Base-by-base conservation (phyloP, 2,888 invertebrate genomes). In the Dendrolimus houi region DNA sequence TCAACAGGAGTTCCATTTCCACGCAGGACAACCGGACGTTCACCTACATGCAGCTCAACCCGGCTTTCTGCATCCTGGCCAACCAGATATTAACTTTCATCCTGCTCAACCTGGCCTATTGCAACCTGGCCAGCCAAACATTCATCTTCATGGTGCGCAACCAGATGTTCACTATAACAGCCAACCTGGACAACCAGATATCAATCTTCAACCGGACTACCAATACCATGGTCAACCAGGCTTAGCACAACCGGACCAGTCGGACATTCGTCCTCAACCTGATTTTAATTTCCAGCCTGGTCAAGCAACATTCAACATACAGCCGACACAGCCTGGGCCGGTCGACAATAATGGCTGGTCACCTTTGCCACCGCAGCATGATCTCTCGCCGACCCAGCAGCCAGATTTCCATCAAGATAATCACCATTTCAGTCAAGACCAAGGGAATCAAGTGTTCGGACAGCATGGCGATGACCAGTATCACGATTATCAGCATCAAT, bases 311-410 rank as follows among this genome's bases (percentile, higher is more conserved):
- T 41, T 56, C 13, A 58, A 53, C 41, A 13, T 58, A 41, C 58
- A 58, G 53, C 55, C 58, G 9, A 47, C 53, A n/a, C 55, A 58
- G 41, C 58, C 58, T 55, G 59, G 74, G 8, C 77, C 75, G 40
- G 68, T 82, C n/a, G 87, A 88, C 52, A 81, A 83, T 62, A 77
- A 87, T 12, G 89, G 88, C 8, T 89, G 89, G 89, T 81, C 87
- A 1, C 89, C 89, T 2, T 82, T 89, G n/a, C 74, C 81, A 1
- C 52, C 79, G 0, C 79, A 81, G 29, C 77, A 78, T 42, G 83
- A 85, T 40, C 56, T 72, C 6, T 64, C 67, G 2, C 64, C 71
- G 6, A 55, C 62, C 13, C 68, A 60, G 41, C 67, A 72, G 29
- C 70, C 73, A 2, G 80, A 75, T 7, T 74, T 71, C 54, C 75